Evolutionary conservation across 2,888 invertebrate genomes (phyloP), one percentile per base, ranked within the genome.

Genomic region (Ornithoptera priamus): DNA sequence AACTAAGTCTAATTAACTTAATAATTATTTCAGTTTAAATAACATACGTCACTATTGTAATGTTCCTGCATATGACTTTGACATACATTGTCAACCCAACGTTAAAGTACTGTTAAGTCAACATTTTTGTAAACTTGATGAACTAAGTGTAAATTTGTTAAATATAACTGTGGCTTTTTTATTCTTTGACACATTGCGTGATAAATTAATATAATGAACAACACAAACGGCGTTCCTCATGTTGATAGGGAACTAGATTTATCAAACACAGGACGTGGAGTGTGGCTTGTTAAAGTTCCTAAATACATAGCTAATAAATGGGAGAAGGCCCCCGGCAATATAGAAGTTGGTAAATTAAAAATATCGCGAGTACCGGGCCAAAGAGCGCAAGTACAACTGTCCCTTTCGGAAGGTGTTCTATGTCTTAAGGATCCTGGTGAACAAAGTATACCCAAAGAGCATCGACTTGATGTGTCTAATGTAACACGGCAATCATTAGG

Each of bases 221-320:
- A 77, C 78, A 76, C 83, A 71, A 80, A 86, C 63, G 78, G 69
- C 71, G 74, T 78, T 62, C 89, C 93, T 66, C 95, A 96, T 75
- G 93, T 95, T 65, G 97, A 97, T 81, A 94, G 95, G 74, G 97
- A 97, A 85, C 93, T 99, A 74, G 98, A 99, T 92, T 93, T 98
- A 67, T 96, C 97, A 22, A 97, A 98, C 85, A 96, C 97, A 22
- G 96, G 96, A 22, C 94, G 98, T 79, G 98, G 98, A 71, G 97
- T 99, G 17, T 99, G 99, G 99, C 94, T 99, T 10, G 99, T 99
- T 0, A 99, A 99, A 92, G 96, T 96, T 15, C 99, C 99, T 1
- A 99, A 99, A 91, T 99, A 99, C 86, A 96, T 99, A 77, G 97
- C 98, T 7, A 97, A 97, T 79, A 96, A 97, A 93, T 99, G 99